A percentile compares a stretch with the other conserved stretches of the same genome.
Conservation (phyloP, 2,888 invertebrate species). For the Callimorpha dominula region DNA sequence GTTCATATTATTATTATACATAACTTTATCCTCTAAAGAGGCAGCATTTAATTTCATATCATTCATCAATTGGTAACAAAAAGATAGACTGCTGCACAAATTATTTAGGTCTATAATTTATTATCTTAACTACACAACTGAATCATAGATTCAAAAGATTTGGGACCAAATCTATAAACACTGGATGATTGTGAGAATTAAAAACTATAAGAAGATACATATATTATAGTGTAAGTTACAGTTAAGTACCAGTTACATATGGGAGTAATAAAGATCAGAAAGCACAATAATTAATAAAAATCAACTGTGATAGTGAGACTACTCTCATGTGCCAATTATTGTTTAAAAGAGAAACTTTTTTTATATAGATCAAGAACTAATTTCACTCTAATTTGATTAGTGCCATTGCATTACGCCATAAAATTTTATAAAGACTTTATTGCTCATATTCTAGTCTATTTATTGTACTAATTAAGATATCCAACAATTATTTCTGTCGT, state of each 20-base stretch:
- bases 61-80: constrained; percentile 39
- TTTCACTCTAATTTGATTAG: constrained; percentile 56
- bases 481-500: constrained; percentile 40
- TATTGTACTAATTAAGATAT: constrained; percentile 58
- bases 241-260: constrained; percentile 53
- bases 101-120: constrained; percentile 23
- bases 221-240: constrained; percentile 44
- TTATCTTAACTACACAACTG: constrained; percentile 41
- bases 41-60: constrained; percentile 24
- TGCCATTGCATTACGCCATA: constrained; percentile 81
- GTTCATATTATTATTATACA: constrained; percentile 36
- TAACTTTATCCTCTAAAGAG: constrained; percentile 55
- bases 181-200: constrained; percentile 31
- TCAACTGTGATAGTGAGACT: constrained; percentile 76
- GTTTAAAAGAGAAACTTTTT: constrained; percentile 43
- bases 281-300: constrained; percentile 69
- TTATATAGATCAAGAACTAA: constrained; percentile 48
- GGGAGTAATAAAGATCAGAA: constrained; percentile 62
- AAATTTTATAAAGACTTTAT: constrained; percentile 75
- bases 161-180: constrained; percentile 62
- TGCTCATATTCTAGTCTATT: constrained; percentile 86
- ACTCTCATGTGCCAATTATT: constrained; percentile 74
- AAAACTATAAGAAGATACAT: constrained; percentile 32
- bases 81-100: constrained; percentile 20
- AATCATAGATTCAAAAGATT: constrained; percentile 69